Evolutionary conservation across 2,888 invertebrate species (phyloP).

Genomic region (Pristionchus maxplancki): DNA sequence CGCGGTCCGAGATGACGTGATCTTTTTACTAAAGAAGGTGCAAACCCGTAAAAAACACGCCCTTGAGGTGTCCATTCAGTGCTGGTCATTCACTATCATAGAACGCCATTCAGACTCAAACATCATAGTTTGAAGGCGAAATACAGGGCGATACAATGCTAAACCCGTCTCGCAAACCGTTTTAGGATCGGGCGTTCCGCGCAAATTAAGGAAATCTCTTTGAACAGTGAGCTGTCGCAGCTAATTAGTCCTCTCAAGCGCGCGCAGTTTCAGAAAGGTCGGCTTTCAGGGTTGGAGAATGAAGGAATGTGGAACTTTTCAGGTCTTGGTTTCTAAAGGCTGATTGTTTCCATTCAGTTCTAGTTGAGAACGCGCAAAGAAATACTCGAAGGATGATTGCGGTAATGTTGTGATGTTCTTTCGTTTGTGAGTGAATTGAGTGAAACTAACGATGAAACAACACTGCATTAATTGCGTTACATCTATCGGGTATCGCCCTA

Average conservation of each 20-base stretch:
- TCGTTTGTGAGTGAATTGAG: not conserved
- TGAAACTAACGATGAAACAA: not conserved
- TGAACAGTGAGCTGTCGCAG: constrained; percentile 24
- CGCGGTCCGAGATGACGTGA: not conserved
- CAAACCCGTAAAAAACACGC: not conserved
- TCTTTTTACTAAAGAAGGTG: no score
- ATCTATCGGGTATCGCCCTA: not conserved
- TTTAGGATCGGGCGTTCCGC: not conserved
- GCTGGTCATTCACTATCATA: no score
- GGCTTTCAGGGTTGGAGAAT: not conserved
- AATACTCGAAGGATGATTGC: not conserved
- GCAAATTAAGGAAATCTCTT: not conserved
- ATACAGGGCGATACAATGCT: no score
- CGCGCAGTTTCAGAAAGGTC: constrained; percentile 5
- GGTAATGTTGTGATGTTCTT: no score
- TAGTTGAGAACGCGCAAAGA: no score
- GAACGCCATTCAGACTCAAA: no score
- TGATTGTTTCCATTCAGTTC: no score
- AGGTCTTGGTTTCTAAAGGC: no score
- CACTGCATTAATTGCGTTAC: not conserved
- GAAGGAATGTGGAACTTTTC: not conserved
- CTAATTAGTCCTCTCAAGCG: not conserved
- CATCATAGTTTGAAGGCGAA: no score
- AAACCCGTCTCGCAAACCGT: constrained; percentile 17
- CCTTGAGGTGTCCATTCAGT: not conserved